Evolutionary conservation across 2,797 vertebrate species (phyloP).

Genomic region (Merluccius polli): DNA sequence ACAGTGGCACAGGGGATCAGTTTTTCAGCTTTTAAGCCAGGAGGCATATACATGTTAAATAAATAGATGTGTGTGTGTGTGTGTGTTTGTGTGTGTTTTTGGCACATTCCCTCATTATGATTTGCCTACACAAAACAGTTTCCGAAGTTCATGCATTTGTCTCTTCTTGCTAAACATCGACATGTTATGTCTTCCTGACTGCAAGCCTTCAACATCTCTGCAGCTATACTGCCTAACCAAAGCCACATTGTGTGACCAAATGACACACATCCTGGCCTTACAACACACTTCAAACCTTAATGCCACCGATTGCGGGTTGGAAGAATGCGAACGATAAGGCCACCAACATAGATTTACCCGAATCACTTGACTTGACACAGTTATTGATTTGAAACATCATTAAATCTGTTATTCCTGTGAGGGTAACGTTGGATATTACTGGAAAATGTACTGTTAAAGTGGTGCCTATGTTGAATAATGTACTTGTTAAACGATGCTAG

Average conservation of each 20-base stretch:
- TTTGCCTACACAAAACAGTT: neutral
- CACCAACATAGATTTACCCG: neutral
- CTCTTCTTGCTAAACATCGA: neutral
- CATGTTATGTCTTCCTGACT: neutral
- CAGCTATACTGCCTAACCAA: neutral
- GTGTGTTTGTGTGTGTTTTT: neutral
- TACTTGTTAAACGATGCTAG: neutral
- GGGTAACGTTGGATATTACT: neutral
- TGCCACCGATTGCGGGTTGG: neutral
- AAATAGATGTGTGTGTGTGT: neutral
- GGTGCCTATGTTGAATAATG: neutral
- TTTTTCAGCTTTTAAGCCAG: neutral
- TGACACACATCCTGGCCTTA: neutral
- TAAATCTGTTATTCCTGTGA: neutral
- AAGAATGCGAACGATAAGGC: neutral
- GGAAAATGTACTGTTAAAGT: neutral
- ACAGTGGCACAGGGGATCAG: neutral
- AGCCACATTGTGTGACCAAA: neutral
- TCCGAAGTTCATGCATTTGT: neutral
- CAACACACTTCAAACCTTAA: neutral
- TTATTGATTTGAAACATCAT: neutral
- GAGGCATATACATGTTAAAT: neutral
- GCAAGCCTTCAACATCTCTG: neutral
- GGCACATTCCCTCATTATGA: neutral
- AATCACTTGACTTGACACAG: neutral